Evolutionary conservation across 2,113 vertebrate genomes (phyloP).

Genomic region (Capreolus pygargus): DNA sequence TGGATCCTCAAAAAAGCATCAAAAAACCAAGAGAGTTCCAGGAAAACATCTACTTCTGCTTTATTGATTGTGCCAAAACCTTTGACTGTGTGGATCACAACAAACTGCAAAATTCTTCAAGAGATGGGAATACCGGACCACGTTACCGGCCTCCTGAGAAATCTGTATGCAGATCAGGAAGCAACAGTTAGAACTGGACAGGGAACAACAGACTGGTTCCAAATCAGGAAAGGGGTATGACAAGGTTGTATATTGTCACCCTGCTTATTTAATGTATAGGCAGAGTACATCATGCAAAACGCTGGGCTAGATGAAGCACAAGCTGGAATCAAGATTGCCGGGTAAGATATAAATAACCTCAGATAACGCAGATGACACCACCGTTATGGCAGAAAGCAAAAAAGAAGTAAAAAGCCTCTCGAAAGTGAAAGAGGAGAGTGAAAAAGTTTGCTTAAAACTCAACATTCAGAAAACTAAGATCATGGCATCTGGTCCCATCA

Average conservation of each 20-base stretch:
- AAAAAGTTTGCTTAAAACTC: neutral
- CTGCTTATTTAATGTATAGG: neutral
- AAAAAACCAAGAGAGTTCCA: neutral
- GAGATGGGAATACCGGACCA: neutral
- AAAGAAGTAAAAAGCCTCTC: neutral
- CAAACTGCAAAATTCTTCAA: neutral
- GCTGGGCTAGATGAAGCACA: neutral
- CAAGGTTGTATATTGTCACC: neutral
- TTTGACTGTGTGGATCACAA: neutral
- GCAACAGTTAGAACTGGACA: neutral
- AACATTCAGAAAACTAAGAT: neutral
- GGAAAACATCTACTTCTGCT: neutral
- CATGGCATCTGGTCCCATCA: neutral
- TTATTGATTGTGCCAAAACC: neutral
- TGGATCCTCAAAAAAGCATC: neutral
- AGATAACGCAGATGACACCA: neutral
- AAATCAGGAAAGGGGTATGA: neutral
- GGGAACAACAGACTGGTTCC: neutral
- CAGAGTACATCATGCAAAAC: neutral
- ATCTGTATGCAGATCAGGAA: neutral
- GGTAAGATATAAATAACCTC: neutral
- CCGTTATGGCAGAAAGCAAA: neutral
- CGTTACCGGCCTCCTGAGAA: neutral
- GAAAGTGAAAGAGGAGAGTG: neutral
- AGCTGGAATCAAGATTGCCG: accelerated